Conservation (phyloP, 2,797 vertebrate species). For the Sebastiscus tertius region DNA sequence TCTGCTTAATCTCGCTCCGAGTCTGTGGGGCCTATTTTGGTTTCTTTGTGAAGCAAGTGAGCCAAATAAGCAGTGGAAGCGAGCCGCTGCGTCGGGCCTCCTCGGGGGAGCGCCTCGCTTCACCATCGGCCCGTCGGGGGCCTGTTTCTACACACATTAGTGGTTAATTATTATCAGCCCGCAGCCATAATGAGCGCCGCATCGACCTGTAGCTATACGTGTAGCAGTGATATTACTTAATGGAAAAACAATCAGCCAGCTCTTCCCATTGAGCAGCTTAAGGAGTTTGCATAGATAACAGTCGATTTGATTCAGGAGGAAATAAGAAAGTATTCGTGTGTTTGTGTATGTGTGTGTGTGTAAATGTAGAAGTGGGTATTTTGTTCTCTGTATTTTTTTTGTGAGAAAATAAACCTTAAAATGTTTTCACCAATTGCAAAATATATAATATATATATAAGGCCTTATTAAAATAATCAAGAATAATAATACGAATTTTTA, state of each 20-base stretch:
- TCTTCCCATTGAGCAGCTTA: conserved; percentile 55
- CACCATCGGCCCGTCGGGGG: conserved; percentile 43
- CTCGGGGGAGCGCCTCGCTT: conserved; percentile 56
- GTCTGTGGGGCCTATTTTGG: conserved; percentile 30
- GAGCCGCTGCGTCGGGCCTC: conserved; percentile 40
- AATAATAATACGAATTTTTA: not conserved
- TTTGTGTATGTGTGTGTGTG: conserved; percentile 25
- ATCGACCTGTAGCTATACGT: conserved; percentile 82
- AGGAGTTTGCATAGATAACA: conserved; percentile 68
- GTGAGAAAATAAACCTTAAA: not conserved
- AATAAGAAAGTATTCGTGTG: conserved; percentile 28
- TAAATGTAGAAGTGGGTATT: not conserved
- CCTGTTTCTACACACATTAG: conserved; percentile 71
- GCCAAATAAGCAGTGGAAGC: conserved; percentile 61
- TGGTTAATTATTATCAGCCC: conserved; percentile 79
- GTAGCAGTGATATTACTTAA: conserved; percentile 72
- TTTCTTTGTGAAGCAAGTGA: conserved; percentile 47
- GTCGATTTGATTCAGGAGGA: conserved; percentile 65
- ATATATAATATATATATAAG: not conserved
- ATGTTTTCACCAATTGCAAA: not conserved
- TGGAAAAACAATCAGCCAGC: conserved; percentile 80
- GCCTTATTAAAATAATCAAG: no score
- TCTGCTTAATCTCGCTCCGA: conserved; percentile 40
- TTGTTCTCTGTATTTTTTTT: not conserved
- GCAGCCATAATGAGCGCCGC: conserved; percentile 73